phyloP scores from a whole-genome alignment of 2,888 invertebrate genomes.

The Hirtodrosophila alboralis region DNA sequence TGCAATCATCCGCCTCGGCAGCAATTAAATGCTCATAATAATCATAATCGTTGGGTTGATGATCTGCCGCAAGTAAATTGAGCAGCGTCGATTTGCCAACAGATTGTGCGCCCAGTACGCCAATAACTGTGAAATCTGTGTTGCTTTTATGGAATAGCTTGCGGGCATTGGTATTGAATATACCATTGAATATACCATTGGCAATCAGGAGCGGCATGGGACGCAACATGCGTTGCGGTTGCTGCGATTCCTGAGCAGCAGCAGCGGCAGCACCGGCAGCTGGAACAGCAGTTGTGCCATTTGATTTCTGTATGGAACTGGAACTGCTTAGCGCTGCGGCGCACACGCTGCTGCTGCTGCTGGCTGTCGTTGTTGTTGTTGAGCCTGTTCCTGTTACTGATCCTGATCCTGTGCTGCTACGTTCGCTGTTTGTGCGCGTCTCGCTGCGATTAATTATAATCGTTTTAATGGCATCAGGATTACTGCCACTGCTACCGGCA shows the following conservation, averaged over 20 bases:
- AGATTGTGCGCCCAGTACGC: constrained; percentile 91
- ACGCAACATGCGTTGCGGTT: constrained; percentile 78
- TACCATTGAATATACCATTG: constrained; percentile 59
- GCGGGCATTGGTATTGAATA: constrained; percentile 75
- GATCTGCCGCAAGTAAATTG: constrained; percentile 90
- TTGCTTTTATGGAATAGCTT: constrained; percentile 84
- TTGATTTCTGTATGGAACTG: constrained; percentile 1
- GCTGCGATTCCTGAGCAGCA: constrained; percentile 13
- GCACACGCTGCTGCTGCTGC: constrained; percentile 8
- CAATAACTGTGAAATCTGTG: constrained; percentile 94
- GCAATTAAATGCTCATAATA: constrained; percentile 74
- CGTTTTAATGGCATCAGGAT: constrained; percentile 66
- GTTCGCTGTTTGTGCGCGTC: constrained; percentile 31
- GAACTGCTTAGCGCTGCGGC: constrained; percentile 3
- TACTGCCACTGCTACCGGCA: constrained; percentile 24
- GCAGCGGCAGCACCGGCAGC: background rate
- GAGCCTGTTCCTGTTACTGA: too few species aligned
- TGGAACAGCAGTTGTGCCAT: background rate
- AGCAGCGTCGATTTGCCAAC: constrained; percentile 96
- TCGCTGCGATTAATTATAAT: constrained; percentile 77
- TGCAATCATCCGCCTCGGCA: constrained; percentile 69
- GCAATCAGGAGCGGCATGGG: constrained; percentile 78
- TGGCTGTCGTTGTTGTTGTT: background rate
- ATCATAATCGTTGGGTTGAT: constrained; percentile 55
- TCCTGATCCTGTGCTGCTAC: background rate